Evolutionary conservation across 2,888 invertebrate genomes (phyloP), one percentile per base, ranked within the genome.

Genomic region (Portevinia maculata): DNA sequence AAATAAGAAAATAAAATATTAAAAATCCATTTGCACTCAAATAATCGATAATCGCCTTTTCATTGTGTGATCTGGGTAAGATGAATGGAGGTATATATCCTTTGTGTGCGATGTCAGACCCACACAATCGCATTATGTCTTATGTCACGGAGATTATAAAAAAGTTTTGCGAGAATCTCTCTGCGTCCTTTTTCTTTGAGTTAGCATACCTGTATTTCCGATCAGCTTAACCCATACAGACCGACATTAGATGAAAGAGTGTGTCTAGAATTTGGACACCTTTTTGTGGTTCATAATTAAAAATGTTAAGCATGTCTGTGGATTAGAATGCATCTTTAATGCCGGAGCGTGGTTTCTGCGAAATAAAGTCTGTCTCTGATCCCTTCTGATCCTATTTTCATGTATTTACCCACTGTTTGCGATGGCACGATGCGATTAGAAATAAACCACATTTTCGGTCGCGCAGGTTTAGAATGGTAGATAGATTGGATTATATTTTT

Each of bases 1-100:
- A 81, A 81, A 71, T 76, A 76, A 62, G 21, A 69, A 76, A 76
- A 76, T 76, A 46, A 55, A 74, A 74, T 74, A 70, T 75, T 65
- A 70, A 81, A 81, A 81, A 76, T 65, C 74, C 67, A 62, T 79
- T 79, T 79, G 59, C 79, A 73, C 79, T 53, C 21, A 32, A 39
- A 52, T 41, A 41, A 62, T 74, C 76, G 70, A 75, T 81, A 81
- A 81, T 81, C 74, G 69, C 17, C 48, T 55, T 65, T 57, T 37
- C 62, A 64, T 62, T 70, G 41, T 76, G 19, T 55, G 32, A n/a
- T 75, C 4, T 17, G 34, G n/a, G n/a, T 15, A 28, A 76, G 52
- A 76, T 52, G 41, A 37, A 79, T 41, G 67, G n/a, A n/a, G n/a
- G n/a, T n/a, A n/a, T n/a, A n/a, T n/a, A n/a, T 57, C 55, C 67